phyloP scores from a whole-genome alignment of 2,888 invertebrate genomes.

The Pammene aurita region DNA sequence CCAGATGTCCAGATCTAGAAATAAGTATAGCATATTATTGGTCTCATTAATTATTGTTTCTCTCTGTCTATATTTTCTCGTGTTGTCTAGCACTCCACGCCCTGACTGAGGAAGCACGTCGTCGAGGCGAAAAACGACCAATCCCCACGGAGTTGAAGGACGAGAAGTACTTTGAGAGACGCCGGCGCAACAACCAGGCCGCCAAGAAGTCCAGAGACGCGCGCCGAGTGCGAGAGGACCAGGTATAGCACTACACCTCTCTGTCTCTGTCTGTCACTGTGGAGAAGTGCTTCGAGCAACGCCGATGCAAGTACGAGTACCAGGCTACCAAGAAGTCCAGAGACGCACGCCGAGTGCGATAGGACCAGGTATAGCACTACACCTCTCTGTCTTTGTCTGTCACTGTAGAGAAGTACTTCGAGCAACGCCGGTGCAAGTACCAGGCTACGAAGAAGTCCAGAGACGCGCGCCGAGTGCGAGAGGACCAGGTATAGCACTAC shows the following conservation, averaged over 20 bases:
- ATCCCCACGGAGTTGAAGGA: constrained; percentile 95
- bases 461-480: constrained; percentile 92
- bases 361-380: constrained; percentile 90
- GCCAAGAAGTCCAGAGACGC: constrained; percentile 96
- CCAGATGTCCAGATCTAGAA: too few species aligned
- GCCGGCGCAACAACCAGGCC: constrained; percentile 94
- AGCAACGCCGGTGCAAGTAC: constrained; percentile 57
- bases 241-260: constrained; percentile 73
- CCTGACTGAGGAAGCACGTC: constrained; percentile 69
- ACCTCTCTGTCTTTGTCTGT: not conserved
- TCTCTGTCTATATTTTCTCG: too few species aligned
- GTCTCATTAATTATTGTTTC: too few species aligned
- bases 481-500: constrained; percentile 88
- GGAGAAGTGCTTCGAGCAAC: too few species aligned
- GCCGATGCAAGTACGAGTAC: constrained; percentile 87
- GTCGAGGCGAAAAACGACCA: constrained; percentile 92
- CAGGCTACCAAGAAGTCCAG: constrained; percentile 96
- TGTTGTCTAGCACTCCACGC: not conserved
- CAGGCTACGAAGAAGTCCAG: constrained; percentile 94
- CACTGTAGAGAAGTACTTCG: not conserved
- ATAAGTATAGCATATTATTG: too few species aligned
- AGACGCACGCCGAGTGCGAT: constrained; percentile 92
- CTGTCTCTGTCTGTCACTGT: constrained; percentile 69
- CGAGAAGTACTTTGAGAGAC: constrained; percentile 93
- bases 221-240: constrained; percentile 93